A percentile compares a stretch with the other conserved stretches of the same genome.
These are phyloP conservation scores for Odontothrips loti DNA, from an alignment of 2,888 invertebrate species.

Conservation along the genomic window DNA sequence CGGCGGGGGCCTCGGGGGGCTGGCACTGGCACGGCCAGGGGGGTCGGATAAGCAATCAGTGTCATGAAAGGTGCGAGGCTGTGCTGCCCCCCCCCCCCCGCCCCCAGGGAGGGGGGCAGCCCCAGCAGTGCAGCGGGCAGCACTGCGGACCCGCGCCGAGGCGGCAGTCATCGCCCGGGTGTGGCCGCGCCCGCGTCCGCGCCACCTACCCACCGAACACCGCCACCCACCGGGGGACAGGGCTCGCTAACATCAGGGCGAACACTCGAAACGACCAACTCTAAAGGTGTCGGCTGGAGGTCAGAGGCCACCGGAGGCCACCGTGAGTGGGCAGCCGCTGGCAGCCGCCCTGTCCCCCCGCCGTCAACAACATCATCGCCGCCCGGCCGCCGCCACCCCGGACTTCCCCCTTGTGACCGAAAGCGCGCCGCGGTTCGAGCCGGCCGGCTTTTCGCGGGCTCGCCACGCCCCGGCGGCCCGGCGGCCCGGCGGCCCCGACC, in stretches of 20 bases:
- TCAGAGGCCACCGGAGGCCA: no score
- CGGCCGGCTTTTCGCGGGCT: constrained; percentile 5
- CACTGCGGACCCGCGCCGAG: not conserved
- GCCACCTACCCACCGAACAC: no score
- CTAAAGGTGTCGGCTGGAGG: not conserved
- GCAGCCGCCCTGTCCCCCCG: not conserved
- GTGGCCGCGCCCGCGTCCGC: no score
- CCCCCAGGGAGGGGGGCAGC: not conserved
- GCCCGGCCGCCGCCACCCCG: not conserved
- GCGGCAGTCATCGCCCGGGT: no score
- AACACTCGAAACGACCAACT: not conserved
- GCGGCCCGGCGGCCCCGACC: not conserved
- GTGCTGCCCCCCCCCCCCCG: no score
- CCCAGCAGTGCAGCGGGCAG: not conserved
- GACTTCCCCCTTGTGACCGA: not conserved
- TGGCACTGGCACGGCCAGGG: not conserved
- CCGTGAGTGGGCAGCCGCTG: not conserved
- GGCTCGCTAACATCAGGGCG: not conserved
- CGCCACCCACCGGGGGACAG: not conserved
- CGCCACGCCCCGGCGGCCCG: not conserved
- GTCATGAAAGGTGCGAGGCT: constrained; percentile 20
- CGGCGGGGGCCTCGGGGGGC: not conserved
- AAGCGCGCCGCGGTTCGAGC: constrained; percentile 3
- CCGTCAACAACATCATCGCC: not conserved
- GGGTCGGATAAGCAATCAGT: not conserved